These are phyloP conservation scores for Lithophane semibrunnea DNA, from an alignment of 2,888 invertebrate genomes.

Conservation along the genomic window DNA sequence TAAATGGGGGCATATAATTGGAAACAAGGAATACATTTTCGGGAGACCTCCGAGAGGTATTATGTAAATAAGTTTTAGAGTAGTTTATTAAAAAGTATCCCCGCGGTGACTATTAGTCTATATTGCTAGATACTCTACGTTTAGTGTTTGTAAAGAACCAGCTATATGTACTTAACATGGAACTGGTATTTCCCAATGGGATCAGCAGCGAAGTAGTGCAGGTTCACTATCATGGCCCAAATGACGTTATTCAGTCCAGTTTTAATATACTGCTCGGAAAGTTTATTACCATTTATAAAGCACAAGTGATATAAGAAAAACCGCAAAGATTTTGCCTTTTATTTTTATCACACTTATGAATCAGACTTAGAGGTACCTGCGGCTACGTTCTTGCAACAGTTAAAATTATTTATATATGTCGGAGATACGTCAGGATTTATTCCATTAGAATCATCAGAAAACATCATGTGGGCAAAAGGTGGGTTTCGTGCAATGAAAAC, in stretches of 20 bases:
- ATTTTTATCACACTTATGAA: neutral
- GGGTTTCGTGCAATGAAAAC: too few species aligned
- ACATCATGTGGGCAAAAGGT: too few species aligned
- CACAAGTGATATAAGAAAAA: neutral
- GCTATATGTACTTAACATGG: neutral
- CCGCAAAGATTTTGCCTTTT: neutral
- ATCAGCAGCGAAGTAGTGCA: neutral
- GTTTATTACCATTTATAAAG: neutral
- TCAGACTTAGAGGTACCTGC: too few species aligned
- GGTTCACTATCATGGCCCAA: neutral
- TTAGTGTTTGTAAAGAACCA: neutral
- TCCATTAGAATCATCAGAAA: too few species aligned
- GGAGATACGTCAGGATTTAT: too few species aligned
- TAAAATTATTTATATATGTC: too few species aligned
- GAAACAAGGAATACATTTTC: constrained; percentile 59
- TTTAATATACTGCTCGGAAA: neutral
- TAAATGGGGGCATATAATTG: constrained; percentile 68
- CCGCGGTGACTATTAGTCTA: constrained; percentile 36
- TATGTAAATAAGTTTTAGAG: constrained; percentile 59
- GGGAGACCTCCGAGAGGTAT: constrained; percentile 50
- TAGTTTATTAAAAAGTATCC: constrained; percentile 59
- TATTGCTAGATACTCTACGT: constrained; percentile 26
- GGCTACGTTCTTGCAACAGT: neutral
- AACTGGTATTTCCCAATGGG: constrained; percentile 5
- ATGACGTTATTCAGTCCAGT: neutral